phyloP scores from a whole-genome alignment of 2,797 vertebrate genomes.

The Crocodylus rhombifer region DNA sequence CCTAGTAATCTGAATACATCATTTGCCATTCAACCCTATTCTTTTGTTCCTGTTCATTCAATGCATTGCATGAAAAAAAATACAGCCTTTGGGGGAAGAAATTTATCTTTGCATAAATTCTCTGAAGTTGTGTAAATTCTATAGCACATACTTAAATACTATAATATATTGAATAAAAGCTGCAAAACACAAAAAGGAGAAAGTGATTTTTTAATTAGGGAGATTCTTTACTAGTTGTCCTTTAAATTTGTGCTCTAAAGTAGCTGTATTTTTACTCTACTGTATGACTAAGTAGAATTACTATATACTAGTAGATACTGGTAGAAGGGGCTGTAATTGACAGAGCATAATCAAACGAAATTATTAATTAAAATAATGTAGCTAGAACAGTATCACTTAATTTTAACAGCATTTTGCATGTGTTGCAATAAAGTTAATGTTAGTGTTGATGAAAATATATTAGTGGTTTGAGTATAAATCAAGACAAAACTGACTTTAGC shows the following conservation, averaged over 20 bases:
- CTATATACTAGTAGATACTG: not conserved
- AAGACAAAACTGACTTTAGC: conserved; percentile 37
- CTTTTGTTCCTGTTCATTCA: not conserved
- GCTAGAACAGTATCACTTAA: not conserved
- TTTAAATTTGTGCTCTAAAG: not conserved
- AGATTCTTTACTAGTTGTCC: not conserved
- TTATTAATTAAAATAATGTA: not conserved
- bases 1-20: not conserved
- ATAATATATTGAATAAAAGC: not conserved
- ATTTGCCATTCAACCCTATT: not conserved
- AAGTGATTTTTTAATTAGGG: not conserved
- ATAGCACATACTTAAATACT: not conserved
- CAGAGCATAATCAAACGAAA: not conserved
- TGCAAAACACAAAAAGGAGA: not conserved
- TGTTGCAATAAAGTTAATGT: not conserved
- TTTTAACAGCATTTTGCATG: not conserved
- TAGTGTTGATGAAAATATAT: not conserved
- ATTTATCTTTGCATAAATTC: not conserved
- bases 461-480: conserved; percentile 25
- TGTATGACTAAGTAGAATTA: not conserved
- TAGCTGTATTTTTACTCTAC: not conserved
- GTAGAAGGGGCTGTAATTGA: not conserved
- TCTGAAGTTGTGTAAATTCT: not conserved
- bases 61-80: not conserved
- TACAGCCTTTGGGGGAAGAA: not conserved